Evolutionary conservation across 2,888 invertebrate species (phyloP).

Genomic region (Dasysyrphus albostriatus): DNA sequence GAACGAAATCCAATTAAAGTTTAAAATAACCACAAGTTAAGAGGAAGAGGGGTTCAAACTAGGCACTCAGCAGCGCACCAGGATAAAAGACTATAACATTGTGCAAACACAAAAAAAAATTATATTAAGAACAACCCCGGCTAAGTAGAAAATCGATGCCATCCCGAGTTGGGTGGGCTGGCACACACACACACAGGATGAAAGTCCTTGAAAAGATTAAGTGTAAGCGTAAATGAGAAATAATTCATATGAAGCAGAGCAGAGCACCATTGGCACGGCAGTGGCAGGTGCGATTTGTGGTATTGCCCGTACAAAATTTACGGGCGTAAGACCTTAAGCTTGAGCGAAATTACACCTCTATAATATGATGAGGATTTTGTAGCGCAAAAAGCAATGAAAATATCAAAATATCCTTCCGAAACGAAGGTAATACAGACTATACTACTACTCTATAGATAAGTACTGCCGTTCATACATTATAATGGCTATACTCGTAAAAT

Average conservation of each 20-base stretch:
- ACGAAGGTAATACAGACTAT: conserved; percentile 14
- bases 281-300: conserved; percentile 55
- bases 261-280: neutral
- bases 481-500: conserved; percentile 39
- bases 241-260: conserved; percentile 60
- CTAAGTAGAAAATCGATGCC: conserved; percentile 45
- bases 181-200: neutral
- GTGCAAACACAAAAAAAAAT: neutral
- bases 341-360: conserved; percentile 39
- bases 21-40: too few relatives aligned
- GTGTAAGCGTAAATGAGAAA: conserved; percentile 59
- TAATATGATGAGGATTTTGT: conserved; percentile 29
- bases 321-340: conserved; percentile 27
- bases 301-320: conserved; percentile 44
- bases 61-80: neutral
- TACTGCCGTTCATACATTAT: conserved; percentile 18
- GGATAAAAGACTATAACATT: conserved; percentile 22
- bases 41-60: neutral
- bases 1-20: too few relatives aligned
- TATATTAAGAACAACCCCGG: conserved; percentile 24
- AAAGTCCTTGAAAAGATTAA: conserved; percentile 57
- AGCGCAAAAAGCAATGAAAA: conserved; percentile 47
- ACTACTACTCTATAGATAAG: neutral
- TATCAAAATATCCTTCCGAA: conserved; percentile 39
- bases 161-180: neutral